Conservation (phyloP, 2,797 vertebrate species). For the Premnoplex brunnescens region DNA sequence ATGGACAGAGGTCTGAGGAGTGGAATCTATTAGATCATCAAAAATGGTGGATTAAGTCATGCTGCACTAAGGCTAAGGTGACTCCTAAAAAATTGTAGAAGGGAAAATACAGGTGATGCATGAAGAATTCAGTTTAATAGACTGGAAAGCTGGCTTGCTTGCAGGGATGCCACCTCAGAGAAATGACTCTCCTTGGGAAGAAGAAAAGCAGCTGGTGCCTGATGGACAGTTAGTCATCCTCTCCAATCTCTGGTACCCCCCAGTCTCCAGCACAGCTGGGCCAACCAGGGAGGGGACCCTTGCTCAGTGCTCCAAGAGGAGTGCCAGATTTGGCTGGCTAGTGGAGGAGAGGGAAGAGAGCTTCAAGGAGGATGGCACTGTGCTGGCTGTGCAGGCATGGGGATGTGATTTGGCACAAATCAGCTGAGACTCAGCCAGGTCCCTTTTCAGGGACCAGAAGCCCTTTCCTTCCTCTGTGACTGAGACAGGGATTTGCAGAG, state of each 20-base stretch:
- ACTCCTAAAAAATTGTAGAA: not conserved
- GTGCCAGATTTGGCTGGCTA: not conserved
- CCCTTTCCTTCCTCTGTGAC: not conserved
- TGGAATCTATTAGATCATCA: not conserved
- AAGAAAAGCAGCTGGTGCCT: not conserved
- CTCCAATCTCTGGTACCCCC: not conserved
- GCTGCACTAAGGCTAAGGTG: not conserved
- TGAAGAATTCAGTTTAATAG: not conserved
- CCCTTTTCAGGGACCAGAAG: not conserved
- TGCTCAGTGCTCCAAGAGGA: accelerated
- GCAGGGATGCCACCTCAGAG: not conserved
- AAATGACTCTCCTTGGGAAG: not conserved
- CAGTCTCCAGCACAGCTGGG: accelerated
- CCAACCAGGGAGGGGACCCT: not conserved
- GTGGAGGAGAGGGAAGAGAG: not conserved
- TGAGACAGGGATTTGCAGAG: not conserved
- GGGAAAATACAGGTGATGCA: not conserved
- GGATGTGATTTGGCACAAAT: not conserved
- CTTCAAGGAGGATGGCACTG: not conserved
- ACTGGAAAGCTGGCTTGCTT: not conserved
- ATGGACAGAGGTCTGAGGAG: not conserved
- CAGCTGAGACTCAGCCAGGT: not conserved
- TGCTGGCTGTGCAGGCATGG: accelerated
- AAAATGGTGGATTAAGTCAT: not conserved
- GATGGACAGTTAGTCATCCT: not conserved